phyloP scores from a whole-genome alignment of 2,113 vertebrate genomes.

The Jacana jacana region DNA sequence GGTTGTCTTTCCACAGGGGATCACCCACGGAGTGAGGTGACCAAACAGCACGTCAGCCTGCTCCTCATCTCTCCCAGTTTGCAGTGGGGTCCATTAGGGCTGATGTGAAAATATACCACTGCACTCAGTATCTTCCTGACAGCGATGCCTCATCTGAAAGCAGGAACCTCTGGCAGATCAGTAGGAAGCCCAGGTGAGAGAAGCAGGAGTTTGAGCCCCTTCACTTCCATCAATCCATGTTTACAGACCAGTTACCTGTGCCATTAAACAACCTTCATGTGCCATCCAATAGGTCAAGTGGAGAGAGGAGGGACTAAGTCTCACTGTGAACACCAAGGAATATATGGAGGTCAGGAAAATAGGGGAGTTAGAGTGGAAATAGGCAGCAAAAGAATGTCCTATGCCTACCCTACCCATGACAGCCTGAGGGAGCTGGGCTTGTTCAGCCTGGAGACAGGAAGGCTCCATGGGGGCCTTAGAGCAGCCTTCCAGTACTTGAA shows the following conservation, averaged over 20 bases:
- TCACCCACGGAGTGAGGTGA: background rate
- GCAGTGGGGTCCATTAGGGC: background rate
- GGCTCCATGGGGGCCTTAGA: too few relatives aligned
- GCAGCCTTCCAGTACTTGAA: too few relatives aligned
- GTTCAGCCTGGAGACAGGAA: too few relatives aligned
- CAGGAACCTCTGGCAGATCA: rapidly evolving
- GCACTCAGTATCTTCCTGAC: background rate
- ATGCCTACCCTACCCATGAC: too few relatives aligned
- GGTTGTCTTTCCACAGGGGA: too few relatives aligned
- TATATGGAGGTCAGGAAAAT: rapidly evolving
- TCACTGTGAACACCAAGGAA: rapidly evolving
- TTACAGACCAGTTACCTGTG: background rate
- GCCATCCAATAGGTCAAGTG: background rate
- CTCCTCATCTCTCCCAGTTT: background rate
- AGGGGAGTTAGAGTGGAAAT: background rate
- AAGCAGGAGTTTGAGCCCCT: background rate
- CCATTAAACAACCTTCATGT: background rate
- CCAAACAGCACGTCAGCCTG: rapidly evolving
- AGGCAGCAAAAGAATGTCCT: background rate
- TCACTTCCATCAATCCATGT: too few relatives aligned
- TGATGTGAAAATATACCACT: background rate
- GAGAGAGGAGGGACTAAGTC: background rate
- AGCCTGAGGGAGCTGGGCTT: too few relatives aligned
- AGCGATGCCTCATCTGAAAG: background rate
- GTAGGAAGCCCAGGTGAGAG: background rate